Conservation (phyloP, 2,113 vertebrate species). For the Cromileptes altivelis region DNA sequence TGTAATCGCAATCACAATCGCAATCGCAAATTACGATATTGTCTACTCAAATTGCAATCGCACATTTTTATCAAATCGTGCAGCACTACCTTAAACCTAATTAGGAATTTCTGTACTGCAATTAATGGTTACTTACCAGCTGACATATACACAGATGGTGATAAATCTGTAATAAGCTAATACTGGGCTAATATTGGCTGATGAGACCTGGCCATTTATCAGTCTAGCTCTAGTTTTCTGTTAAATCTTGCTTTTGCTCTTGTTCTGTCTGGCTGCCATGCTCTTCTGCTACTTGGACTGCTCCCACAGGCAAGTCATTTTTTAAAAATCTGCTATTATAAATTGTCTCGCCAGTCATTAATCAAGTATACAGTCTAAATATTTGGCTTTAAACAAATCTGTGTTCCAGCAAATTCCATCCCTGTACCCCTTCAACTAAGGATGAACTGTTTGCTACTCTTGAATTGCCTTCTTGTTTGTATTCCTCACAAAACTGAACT, state of each 20-base stretch:
- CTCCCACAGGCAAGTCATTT: not conserved
- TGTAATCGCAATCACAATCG: no score
- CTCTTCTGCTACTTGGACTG: not conserved
- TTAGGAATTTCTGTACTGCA: not conserved
- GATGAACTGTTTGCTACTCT: not conserved
- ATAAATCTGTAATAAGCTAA: no score
- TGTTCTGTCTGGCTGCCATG: not conserved
- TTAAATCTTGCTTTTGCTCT: not conserved
- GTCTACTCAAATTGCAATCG: no score
- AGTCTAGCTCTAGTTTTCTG: not conserved
- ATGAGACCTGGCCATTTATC: not conserved
- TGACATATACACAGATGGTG: no score
- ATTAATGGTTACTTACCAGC: not conserved
- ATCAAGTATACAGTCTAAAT: not conserved
- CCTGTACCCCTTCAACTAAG: not conserved
- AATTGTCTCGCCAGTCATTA: not conserved
- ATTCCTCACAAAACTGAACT: not conserved
- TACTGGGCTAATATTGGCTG: no score
- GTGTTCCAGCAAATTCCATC: not conserved
- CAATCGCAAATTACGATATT: no score
- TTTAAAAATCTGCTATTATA: not conserved
- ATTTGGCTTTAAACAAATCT: conserved; percentile 1
- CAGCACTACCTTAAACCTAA: no score
- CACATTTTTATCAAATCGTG: no score
- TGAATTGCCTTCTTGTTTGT: not conserved